Base-by-base conservation (phyloP, 2,113 vertebrate species). In the Takifugu flavidus region DNA sequence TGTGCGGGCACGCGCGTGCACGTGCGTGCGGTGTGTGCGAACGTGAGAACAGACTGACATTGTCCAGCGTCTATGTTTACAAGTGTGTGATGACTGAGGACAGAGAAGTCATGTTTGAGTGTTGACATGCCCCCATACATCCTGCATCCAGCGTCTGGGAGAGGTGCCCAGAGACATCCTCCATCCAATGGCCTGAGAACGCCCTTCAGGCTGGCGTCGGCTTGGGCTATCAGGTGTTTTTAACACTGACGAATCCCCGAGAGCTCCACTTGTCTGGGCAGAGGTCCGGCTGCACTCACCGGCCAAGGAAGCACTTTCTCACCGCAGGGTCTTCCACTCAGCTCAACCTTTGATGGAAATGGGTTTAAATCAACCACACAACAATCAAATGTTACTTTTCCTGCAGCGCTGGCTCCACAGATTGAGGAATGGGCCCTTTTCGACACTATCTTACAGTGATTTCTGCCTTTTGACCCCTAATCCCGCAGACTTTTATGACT, bases 161-260 rank as follows among this genome's bases (percentile, higher is more conserved):
- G 34, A 39, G 34, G 7, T 39, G 34, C 7, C 64, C 57, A 34
- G 78, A 88, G 79, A 78, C 69, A 82, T 77, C 72, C 82, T 70
- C 39, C 25, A 55, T 66, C 56, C 79, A 72, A 82, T 82, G 80
- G 68, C 49, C 58, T 27, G 11, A 28, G 6, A 69, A 83, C 80
- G 59, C 78, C 76, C 69, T 11, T 64, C 28, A 25, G 43, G 50
- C 34, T 39, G 39, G 56, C 25, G 52, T 39, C 11, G 56, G 66
- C 45, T 10, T 39, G 7, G 34, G 34, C 7, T 39, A 39, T 11
- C 2, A 39, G 34, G 11, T 11, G 34, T 10, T 39, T 39, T 8
- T 39, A 39, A 39, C 34, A 39, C 7, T 10, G 34, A 39, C 7
- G 34, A 39, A 39, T 39, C 34, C 34, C 34, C 11, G 34, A 39